Base-by-base conservation (phyloP, 2,888 invertebrate genomes). In the Liopterus haemorrhoidalis region DNA sequence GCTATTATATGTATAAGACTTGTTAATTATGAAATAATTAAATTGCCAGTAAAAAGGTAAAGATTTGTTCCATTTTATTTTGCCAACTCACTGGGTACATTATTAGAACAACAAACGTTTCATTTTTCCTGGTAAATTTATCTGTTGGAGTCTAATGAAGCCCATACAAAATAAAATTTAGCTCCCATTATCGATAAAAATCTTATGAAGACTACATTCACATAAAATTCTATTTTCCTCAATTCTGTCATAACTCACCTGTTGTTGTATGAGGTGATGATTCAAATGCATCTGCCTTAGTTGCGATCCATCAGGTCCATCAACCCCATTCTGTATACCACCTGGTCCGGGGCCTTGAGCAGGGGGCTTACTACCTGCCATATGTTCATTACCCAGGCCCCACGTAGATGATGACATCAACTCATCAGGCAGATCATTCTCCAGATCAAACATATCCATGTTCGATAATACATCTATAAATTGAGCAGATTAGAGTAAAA, bases 391-490 rank as follows among this genome's bases (percentile, higher is more conserved):
- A 20, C 68, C 64, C 44, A 75, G 67, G 49, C 82, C 80, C 86
- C 88, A 88, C 57, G 82, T 79, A 55, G 81, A 77, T 46, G 81
- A 79, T 41, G 79, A 76, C 69, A 90, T 85, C 55, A 93, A 74
- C 70, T 92, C 92, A 71, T 92, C 91, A 32, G 92, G 92, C 59
- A 93, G 79, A 70, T 90, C 86, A 70, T 90, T 89, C 70, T 92
- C 92, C 69, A 92, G 76, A 71, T 88, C 87, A 68, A 86, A 85
- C 79, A 88, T 86, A 65, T 85, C 85, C 67, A 82, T 80, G 72
- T 84, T 86, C 56, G 86, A 82, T 68, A 85, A 80, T 67, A 84
- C 81, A 78, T 86, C 87, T 82, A 70, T 55, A 5, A 11, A 25
- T 25, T 25, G 25, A 25, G 25, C 25, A 25, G 25, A 25, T 3